A percentile compares a stretch with the other conserved stretches of the same genome.
phyloP scores from a whole-genome alignment of 2,888 invertebrate genomes.

The Ophraella communa region DNA sequence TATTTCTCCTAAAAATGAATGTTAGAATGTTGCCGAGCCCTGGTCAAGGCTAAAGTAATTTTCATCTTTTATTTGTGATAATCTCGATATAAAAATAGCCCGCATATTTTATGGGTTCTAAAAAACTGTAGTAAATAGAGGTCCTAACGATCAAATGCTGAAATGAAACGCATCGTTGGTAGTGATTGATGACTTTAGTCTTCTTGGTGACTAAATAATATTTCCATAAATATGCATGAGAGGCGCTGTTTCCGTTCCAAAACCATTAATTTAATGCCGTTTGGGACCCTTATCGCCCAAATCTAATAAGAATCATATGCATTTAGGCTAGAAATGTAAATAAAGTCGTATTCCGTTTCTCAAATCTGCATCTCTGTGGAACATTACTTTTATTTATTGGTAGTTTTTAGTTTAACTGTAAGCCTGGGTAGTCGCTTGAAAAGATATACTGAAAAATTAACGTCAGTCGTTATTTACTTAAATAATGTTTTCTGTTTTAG shows the following conservation, averaged over 20 bases:
- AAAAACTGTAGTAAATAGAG: neutral
- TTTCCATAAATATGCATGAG: constrained; percentile 39
- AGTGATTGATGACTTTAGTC: constrained; percentile 16
- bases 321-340: constrained; percentile 24
- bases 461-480: neutral
- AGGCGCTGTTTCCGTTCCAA: constrained; percentile 18
- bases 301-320: constrained; percentile 29
- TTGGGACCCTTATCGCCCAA: constrained; percentile 15
- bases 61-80: too few relatives aligned
- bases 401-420: constrained; percentile 19
- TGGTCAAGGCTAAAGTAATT: too few relatives aligned
- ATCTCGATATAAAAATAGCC: too few relatives aligned
- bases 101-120: too few relatives aligned
- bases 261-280: constrained; percentile 28
- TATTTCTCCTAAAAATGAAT: too few relatives aligned
- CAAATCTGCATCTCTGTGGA: constrained; percentile 18
- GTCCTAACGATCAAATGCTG: neutral
- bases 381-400: constrained; percentile 23
- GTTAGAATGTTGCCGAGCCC: too few relatives aligned
- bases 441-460: constrained; percentile 10
- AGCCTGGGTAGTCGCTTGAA: constrained; percentile 6
- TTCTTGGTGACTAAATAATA: constrained; percentile 31
- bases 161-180: constrained; percentile 15
- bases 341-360: constrained; percentile 12
- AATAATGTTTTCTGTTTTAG: neutral